Evolutionary conservation across 2,888 invertebrate genomes (phyloP), one percentile per base, ranked within the genome.

Genomic region (Aleiodes leptofemur): DNA sequence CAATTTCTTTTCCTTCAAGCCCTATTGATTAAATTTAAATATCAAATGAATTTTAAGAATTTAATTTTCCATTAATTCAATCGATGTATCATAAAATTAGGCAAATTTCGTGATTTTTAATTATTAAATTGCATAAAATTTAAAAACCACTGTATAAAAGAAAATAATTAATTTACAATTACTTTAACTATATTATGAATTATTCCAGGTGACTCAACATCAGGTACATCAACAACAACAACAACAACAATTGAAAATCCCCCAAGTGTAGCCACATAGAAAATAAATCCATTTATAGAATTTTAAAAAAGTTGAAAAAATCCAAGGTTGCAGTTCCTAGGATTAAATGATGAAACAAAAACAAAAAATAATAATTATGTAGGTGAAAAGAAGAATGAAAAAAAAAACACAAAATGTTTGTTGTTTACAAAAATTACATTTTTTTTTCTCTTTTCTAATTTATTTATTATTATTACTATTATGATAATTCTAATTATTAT

Each of bases 261-360:
- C 80, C 82, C 88, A 79, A 85, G 82, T 80, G 84, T 86, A 77
- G 83, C 85, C 78, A 80, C 82, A 72, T 83, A 83, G 76, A 79
- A 69, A 68, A 59, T 53, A 74, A 69, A 64, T 64, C 48, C 64
- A 13, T 64, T 64, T 43, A 64, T 64, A 64, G 50, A 68, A 68
- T 68, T 51, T 48, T 64, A 64, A 31, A 68, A 68, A 51, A 64
- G 14, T 68, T 68, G 50, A 68, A 51, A 51, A 34, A 51, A 34
- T 38, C 31, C 83, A 85, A 87, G 86, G 86, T 87, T 86, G 87
- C 86, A 88, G 88, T 87, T 88, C 87, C 87, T 86, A 87, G 85
- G 83, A 84, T 85, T 82, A 85, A 83, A 87, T 86, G 76, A 83
- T 82, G 82, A 57, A 29, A 16, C 4, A 57, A 57, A 50, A 50